Evolutionary conservation across 1,140 invertebrate genomes (phyloP).

Genomic region (Cotesia typhae): DNA sequence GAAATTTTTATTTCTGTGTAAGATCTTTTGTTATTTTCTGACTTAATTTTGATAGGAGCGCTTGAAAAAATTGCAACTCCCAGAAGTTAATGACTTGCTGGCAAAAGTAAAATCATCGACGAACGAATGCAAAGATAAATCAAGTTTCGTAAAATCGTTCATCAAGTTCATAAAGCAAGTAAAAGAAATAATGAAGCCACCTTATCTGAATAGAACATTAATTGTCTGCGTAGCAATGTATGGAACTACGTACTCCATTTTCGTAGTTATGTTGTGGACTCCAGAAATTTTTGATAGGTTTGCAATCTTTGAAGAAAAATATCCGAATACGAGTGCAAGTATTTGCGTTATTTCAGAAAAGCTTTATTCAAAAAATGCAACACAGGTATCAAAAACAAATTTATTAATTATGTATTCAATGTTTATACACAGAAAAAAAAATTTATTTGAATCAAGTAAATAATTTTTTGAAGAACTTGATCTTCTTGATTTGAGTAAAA

Average conservation of each 20-base stretch:
- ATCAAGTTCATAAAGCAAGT: conserved; percentile 42
- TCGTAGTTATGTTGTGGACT: conserved; percentile 66
- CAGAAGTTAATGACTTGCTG: conserved; percentile 18
- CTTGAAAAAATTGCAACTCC: conserved; percentile 14
- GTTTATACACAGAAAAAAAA: not conserved
- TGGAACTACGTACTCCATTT: conserved; percentile 56
- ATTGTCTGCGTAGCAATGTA: conserved; percentile 45
- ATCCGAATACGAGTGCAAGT: conserved; percentile 51
- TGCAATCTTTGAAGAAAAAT: conserved; percentile 51
- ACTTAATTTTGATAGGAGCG: conserved; percentile 4
- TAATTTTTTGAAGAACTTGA: too few relatives aligned
- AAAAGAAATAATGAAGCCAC: conserved; percentile 42
- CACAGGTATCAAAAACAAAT: conserved; percentile 6
- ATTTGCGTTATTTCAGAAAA: conserved; percentile 55
- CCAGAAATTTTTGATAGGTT: conserved; percentile 65
- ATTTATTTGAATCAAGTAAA: not conserved
- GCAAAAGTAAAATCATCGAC: not conserved
- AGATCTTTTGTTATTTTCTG: not conserved
- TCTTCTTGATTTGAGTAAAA: too few relatives aligned
- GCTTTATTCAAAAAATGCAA: conserved; percentile 20
- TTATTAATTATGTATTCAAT: not conserved
- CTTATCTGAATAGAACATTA: conserved; percentile 46
- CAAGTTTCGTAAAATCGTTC: conserved; percentile 7
- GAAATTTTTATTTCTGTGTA: too few relatives aligned
- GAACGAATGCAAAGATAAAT: not conserved